phyloP scores from a whole-genome alignment of 2,113 vertebrate genomes.

The Trogon melanurus region DNA sequence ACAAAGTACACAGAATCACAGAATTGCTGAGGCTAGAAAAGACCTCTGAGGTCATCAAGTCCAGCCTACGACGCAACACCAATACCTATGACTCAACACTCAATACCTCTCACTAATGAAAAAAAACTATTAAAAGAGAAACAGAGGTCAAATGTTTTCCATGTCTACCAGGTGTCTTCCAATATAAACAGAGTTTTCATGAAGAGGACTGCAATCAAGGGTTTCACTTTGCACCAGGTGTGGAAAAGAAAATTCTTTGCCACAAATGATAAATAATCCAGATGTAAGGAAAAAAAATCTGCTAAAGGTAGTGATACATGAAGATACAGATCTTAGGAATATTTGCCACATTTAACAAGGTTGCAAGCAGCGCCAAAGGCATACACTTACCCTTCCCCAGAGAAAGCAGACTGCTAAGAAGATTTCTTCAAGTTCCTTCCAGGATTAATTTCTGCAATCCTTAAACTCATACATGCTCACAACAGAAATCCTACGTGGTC shows the following conservation, averaged over 20 bases:
- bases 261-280: neutral
- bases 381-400: neutral
- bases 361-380: neutral
- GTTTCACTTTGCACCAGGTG: neutral
- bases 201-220: neutral
- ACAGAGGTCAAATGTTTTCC: neutral
- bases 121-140: neutral
- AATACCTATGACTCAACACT: too few relatives aligned
- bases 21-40: too few relatives aligned
- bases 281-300: neutral
- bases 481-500: neutral
- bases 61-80: too few relatives aligned
- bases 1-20: too few relatives aligned
- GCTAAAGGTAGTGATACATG: neutral
- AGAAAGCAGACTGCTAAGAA: neutral
- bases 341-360: neutral
- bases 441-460: neutral
- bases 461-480: neutral
- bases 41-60: too few relatives aligned
- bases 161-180: neutral
- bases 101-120: neutral
- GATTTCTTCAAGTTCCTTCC: neutral
- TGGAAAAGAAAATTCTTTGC: neutral
- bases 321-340: neutral
- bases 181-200: neutral